Conservation (phyloP, 2,113 vertebrate species). For the Rhynchopsitta pachyrhyncha region DNA sequence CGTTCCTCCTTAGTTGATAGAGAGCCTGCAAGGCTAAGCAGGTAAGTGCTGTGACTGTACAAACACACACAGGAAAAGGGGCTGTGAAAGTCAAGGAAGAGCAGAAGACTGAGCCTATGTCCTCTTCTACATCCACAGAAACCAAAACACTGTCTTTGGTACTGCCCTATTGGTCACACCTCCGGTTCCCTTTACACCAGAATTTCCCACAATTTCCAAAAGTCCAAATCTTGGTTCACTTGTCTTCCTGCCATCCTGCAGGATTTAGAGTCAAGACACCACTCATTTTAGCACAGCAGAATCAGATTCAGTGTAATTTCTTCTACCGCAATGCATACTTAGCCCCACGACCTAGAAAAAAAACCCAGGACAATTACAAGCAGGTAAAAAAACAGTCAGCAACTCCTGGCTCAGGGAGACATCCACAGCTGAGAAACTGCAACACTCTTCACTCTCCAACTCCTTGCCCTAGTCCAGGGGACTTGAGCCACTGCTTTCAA, state of each 20-base stretch:
- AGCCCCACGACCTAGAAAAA: neutral
- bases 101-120: neutral
- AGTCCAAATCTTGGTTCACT: neutral
- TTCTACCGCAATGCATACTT: neutral
- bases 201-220: neutral
- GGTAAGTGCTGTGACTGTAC: neutral
- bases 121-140: accelerated
- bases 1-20: accelerated
- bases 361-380: neutral
- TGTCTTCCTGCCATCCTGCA: neutral
- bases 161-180: neutral
- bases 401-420: neutral
- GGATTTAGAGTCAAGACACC: neutral
- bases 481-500: neutral
- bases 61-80: neutral
- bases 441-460: neutral
- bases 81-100: neutral
- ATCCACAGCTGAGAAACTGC: accelerated
- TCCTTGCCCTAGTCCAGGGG: neutral
- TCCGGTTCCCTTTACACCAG: neutral
- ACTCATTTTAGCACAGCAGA: accelerated
- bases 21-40: neutral
- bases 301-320: neutral
- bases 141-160: neutral
- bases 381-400: neutral